These are phyloP conservation scores for Ladona fulva DNA, from an alignment of 1,140 invertebrate genomes.

Conservation along the genomic window DNA sequence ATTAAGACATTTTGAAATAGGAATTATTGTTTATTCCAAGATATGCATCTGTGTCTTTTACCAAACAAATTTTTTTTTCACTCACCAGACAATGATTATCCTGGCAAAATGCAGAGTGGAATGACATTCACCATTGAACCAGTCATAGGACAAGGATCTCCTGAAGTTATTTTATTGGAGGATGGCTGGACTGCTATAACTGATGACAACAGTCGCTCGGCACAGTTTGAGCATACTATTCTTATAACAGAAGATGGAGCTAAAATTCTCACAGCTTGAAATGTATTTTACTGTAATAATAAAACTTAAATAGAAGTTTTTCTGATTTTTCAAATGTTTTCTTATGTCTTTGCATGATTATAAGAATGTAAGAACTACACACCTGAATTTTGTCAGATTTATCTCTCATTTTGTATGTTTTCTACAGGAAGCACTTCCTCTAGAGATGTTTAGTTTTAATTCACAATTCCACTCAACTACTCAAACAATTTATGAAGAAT, in stretches of 20 bases:
- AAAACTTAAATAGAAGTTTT: neutral
- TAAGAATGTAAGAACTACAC: too few relatives aligned
- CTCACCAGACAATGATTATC: conserved; percentile 52
- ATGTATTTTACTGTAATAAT: neutral
- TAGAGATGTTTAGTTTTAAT: too few relatives aligned
- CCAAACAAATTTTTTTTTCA: conserved; percentile 20
- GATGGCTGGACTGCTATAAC: conserved; percentile 86
- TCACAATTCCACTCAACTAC: too few relatives aligned
- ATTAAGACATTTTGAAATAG: too few relatives aligned
- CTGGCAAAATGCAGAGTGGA: conserved; percentile 69
- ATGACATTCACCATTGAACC: conserved; percentile 96
- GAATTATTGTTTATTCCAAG: too few relatives aligned
- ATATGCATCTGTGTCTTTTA: too few relatives aligned
- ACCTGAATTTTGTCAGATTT: too few relatives aligned
- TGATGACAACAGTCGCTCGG: conserved; percentile 64
- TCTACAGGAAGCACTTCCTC: too few relatives aligned
- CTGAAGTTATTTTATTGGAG: conserved; percentile 57
- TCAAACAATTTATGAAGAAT: too few relatives aligned
- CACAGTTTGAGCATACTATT: conserved; percentile 88
- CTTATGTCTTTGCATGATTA: too few relatives aligned
- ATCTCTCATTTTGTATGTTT: too few relatives aligned
- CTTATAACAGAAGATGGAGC: conserved; percentile 65
- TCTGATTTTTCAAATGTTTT: neutral
- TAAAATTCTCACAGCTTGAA: conserved; percentile 53
- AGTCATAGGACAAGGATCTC: conserved; percentile 63